phyloP scores from a whole-genome alignment of 2,888 invertebrate species.

The Anaspis maculata region DNA sequence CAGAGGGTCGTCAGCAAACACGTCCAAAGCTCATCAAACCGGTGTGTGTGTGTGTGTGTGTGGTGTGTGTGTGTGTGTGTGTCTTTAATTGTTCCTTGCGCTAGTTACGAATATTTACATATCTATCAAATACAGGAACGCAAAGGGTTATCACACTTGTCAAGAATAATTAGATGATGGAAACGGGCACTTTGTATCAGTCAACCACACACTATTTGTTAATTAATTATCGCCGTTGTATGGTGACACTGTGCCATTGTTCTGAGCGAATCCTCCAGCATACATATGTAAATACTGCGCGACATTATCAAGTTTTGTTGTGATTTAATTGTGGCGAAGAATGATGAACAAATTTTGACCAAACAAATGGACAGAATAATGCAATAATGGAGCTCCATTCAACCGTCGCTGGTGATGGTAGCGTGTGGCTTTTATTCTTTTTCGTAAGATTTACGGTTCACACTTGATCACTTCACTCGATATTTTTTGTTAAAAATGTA shows the following conservation, averaged over 20 bases:
- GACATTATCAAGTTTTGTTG: constrained; percentile 7
- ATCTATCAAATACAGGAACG: constrained; percentile 39
- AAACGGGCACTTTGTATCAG: constrained; percentile 44
- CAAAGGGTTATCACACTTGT: constrained; percentile 41
- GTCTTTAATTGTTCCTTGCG: constrained; percentile 10
- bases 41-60: no score
- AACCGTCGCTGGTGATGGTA: background rate
- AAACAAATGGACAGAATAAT: constrained; percentile 10
- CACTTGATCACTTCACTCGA: constrained; percentile 8
- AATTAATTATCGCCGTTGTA: constrained; percentile 41
- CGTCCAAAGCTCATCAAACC: no score
- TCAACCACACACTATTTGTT: constrained; percentile 43
- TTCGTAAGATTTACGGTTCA: constrained; percentile 11
- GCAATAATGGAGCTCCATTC: constrained; percentile 6
- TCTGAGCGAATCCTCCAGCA: constrained; percentile 24
- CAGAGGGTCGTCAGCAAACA: no score
- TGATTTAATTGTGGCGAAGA: constrained; percentile 10
- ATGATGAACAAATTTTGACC: constrained; percentile 7
- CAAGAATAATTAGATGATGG: constrained; percentile 43
- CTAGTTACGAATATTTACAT: constrained; percentile 17
- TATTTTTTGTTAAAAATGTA: constrained; percentile 13
- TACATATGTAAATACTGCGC: constrained; percentile 25
- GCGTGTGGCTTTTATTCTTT: constrained; percentile 7
- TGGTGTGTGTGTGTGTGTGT: no score
- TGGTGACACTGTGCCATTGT: constrained; percentile 35